These are phyloP conservation scores for Aphelocoma californica DNA, from an alignment of 2,797 vertebrate genomes.

Conservation along the genomic window DNA sequence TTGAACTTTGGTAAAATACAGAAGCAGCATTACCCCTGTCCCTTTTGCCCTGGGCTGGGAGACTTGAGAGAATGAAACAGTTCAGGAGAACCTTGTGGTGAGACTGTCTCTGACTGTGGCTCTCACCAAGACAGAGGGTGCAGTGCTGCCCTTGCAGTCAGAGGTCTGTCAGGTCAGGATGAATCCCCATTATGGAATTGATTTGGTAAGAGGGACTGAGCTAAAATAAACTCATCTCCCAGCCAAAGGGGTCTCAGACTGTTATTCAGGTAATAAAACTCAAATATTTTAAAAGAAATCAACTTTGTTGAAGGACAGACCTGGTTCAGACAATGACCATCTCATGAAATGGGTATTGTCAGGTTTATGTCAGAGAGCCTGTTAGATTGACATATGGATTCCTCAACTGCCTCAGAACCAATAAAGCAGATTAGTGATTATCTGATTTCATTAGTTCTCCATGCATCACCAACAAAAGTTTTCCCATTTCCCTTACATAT, in stretches of 20 bases:
- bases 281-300: background rate
- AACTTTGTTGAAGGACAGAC: background rate
- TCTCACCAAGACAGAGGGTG: rapidly evolving
- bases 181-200: background rate
- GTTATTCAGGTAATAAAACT: background rate
- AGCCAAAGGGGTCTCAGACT: background rate
- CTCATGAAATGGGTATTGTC: background rate
- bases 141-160: rapidly evolving
- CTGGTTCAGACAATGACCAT: background rate
- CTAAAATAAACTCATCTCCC: background rate
- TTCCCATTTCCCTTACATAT: background rate
- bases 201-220: background rate
- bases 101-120: background rate
- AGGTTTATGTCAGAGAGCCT: background rate
- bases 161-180: background rate
- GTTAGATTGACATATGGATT: background rate
- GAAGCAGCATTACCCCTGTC: background rate
- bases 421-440: background rate
- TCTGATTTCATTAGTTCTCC: background rate
- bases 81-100: background rate
- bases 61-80: rapidly evolving
- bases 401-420: background rate
- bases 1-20: background rate
- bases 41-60: background rate
- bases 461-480: background rate